Percentiles rank a stretch among this genome's conserved stretches.
Evolutionary conservation across 2,888 invertebrate genomes (phyloP).

Genomic region (Serripes groenlandicus): DNA sequence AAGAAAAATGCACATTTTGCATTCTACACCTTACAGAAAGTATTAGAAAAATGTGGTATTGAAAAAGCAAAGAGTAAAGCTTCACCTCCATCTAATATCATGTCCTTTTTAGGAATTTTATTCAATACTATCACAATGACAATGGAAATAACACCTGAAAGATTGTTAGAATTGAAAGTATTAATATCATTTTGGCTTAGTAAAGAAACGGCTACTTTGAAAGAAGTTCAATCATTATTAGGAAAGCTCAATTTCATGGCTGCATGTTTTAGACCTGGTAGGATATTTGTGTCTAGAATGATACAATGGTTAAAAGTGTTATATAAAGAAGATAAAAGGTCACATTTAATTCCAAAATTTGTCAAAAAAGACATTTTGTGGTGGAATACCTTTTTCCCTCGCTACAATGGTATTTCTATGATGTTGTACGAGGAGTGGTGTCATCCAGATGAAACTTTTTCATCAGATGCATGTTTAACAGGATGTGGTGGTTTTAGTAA

Average conservation of each 20-base stretch:
- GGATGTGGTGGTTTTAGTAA: not conserved
- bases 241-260: conserved; percentile 6
- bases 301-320: not conserved
- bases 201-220: conserved; percentile 2
- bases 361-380: conserved; percentile 2
- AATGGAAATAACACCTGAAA: not conserved
- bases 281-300: not conserved
- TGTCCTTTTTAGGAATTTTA: conserved; percentile 6
- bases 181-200: not conserved
- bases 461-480: not conserved
- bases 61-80: conserved; percentile 11
- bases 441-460: not conserved
- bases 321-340: not conserved
- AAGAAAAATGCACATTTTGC: conserved; percentile 5
- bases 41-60: not conserved
- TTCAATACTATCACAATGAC: conserved; percentile 1
- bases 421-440: conserved; percentile 11
- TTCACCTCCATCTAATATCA: conserved; percentile 1
- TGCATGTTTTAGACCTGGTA: conserved; percentile 7
- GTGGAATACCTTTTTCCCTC: not conserved
- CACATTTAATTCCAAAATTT: not conserved
- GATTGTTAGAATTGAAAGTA: not conserved
- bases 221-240: not conserved
- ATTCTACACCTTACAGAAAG: not conserved
- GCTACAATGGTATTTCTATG: not conserved